A percentile compares a stretch with the other conserved stretches of the same genome.
phyloP scores from a whole-genome alignment of 2,888 invertebrate species.

The Polyommatus iphigenia region DNA sequence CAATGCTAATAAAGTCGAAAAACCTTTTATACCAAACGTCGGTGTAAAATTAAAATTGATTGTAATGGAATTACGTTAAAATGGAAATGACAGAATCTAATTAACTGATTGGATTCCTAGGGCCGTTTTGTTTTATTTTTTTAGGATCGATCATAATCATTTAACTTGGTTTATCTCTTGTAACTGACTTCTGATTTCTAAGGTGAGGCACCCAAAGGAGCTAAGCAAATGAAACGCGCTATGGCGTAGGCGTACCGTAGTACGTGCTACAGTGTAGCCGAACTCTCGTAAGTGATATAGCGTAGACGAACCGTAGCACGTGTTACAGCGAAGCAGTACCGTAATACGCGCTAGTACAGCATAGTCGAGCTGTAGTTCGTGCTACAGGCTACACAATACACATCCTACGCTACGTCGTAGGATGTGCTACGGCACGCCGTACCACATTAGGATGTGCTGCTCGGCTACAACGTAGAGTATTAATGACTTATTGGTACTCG shows the following conservation, averaged over 20 bases:
- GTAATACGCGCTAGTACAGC: background rate
- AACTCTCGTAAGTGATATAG: too few species aligned
- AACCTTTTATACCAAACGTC: slow-evolving; percentile 20
- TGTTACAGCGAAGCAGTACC: background rate
- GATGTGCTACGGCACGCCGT: too few species aligned
- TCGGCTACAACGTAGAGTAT: too few species aligned
- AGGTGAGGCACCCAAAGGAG: background rate
- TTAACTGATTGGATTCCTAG: slow-evolving; percentile 6
- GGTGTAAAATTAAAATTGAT: slow-evolving; percentile 27
- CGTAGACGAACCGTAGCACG: background rate
- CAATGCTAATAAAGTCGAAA: slow-evolving; percentile 26
- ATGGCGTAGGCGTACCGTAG: background rate
- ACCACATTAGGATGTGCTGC: too few species aligned
- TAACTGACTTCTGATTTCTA: background rate
- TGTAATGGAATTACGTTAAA: slow-evolving; percentile 2
- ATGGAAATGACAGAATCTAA: background rate
- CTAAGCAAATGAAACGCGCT: background rate
- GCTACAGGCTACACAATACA: too few species aligned
- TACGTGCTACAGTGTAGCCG: too few species aligned
- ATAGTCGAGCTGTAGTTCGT: background rate
- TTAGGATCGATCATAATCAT: background rate
- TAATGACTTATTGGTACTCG: too few species aligned
- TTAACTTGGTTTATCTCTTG: background rate
- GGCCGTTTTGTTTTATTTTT: background rate
- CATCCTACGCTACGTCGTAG: background rate